These are phyloP conservation scores for Caerostris extrusa DNA, from an alignment of 1,140 invertebrate genomes.

Conservation along the genomic window DNA sequence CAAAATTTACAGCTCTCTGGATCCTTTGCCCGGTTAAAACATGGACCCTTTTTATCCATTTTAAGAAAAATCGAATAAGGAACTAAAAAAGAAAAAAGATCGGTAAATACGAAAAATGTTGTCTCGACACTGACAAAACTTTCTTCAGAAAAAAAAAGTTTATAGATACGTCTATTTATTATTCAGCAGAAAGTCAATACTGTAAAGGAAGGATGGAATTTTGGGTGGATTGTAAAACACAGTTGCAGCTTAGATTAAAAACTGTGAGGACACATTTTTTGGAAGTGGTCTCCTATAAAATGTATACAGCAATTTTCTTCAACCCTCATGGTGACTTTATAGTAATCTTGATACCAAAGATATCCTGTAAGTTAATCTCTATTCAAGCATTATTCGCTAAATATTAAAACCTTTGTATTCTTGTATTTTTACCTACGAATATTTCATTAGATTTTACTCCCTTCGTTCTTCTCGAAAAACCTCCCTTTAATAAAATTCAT, in stretches of 20 bases:
- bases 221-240: not conserved
- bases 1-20: not conserved
- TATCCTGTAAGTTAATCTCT: no score
- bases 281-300: not conserved
- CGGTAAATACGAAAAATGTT: slow-evolving; percentile 15
- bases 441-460: no score
- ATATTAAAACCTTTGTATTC: no score
- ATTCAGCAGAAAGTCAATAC: slow-evolving; percentile 25
- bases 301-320: no score
- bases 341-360: no score
- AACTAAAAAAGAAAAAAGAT: not conserved
- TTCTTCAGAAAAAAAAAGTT: not conserved
- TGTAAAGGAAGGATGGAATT: not conserved
- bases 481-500: no score
- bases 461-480: no score
- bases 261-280: not conserved
- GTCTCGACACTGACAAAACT: not conserved
- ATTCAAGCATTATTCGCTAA: no score
- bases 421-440: no score
- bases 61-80: slow-evolving; percentile 4
- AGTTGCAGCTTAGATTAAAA: not conserved
- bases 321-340: no score
- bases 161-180: not conserved
- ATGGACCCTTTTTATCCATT: not conserved
- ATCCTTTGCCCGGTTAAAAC: not conserved